Evolutionary conservation across 2,888 invertebrate species (phyloP), one percentile per base, ranked within the genome.

Genomic region (Junonia oenone): DNA sequence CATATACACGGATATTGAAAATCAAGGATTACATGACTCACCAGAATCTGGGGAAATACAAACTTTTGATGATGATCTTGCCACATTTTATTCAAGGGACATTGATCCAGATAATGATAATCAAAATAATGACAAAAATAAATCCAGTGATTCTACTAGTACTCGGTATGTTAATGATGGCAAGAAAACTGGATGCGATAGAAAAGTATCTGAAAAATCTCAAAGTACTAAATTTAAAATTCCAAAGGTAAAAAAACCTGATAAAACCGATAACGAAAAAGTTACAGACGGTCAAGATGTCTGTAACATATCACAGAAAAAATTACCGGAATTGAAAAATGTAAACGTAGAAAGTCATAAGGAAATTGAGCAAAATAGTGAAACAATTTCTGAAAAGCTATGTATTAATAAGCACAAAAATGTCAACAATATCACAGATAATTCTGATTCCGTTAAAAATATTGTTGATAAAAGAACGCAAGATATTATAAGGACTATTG

Each of bases 11-110:
- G 70, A 76, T 58, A 65, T 77, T 53, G 74, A 80, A 54, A 73
- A 75, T 58, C 66, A 73, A 17, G 53, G 58, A 26, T 50, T 62
- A 15, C 68, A 75, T 49, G 33, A 66, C 26, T 76, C 78, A 4
- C 15, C 71, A 14, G 79, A 81, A 63, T 70, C 78, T 2, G 77
- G 75, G 26, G 78, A 81, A 63, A 67, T 75, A 56, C 54, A 62
- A 5, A 61, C 37, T 29, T 38, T 49, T 50, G 63, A 66, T 35
- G 56, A 59, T n/a, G 59, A 49, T 38, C 45, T 51, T 2, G 13
- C 26, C 2, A 43, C 43, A 29, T 17, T 43, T 15, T 38, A 9
- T 15, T 31, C 27, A 38, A 47, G 17, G 14, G 19, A 47, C 6
- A 29, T 14, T 48, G 37, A 48, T 22, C n/a, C n/a, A 14, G 17